phyloP scores from a whole-genome alignment of 1,140 invertebrate genomes.

The Heterodera carotae region DNA sequence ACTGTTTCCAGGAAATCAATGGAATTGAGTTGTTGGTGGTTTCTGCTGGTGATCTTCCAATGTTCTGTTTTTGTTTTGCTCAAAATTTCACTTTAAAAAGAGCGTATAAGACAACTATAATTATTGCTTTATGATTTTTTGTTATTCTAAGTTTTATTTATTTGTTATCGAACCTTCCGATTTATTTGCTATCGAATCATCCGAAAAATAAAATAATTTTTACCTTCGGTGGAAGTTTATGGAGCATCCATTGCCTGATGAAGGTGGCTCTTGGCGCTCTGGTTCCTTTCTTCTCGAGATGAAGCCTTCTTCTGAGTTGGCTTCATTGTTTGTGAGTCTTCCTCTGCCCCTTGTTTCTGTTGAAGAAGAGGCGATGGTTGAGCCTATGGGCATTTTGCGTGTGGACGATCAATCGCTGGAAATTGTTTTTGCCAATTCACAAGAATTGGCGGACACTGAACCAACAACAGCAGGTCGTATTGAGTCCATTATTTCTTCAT shows the following conservation, averaged over 20 bases:
- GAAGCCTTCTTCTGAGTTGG: slow-evolving; percentile 33
- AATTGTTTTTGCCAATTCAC: not conserved
- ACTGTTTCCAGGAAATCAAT: slow-evolving; percentile 11
- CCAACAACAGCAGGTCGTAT: not conserved
- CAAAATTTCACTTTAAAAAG: not conserved
- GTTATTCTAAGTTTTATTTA: not conserved
- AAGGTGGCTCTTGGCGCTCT: slow-evolving; percentile 8
- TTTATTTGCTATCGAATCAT: no score
- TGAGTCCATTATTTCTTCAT: not conserved
- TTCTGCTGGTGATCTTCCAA: no score
- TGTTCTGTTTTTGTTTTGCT: not conserved
- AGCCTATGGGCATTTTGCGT: slow-evolving; percentile 13
- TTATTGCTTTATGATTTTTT: no score
- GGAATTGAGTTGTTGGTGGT: not conserved
- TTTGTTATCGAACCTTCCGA: no score
- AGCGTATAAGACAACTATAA: no score
- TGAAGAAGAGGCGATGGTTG: not conserved
- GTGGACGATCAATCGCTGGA: slow-evolving; percentile 31
- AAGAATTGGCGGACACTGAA: not conserved
- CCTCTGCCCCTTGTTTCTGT: not conserved
- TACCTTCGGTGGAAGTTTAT: not conserved
- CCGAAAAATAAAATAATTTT: no score
- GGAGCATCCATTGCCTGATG: not conserved
- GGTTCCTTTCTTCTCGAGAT: slow-evolving; percentile 36
- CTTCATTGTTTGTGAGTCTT: slow-evolving; percentile 31